phyloP scores from a whole-genome alignment of 2,113 vertebrate species.

The Seriola quinqueradiata region DNA sequence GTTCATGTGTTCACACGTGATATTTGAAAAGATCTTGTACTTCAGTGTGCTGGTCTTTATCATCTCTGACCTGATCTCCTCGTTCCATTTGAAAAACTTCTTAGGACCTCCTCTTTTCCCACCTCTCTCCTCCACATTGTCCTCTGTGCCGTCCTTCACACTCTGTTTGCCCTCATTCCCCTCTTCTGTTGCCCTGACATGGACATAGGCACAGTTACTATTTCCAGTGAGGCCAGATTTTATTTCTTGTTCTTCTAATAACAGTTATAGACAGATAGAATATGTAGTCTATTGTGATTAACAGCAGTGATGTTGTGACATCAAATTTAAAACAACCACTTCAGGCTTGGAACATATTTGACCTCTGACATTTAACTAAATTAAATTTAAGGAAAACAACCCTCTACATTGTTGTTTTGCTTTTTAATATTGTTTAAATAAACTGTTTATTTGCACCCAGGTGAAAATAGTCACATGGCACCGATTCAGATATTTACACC shows the following conservation, averaged over 20 bases:
- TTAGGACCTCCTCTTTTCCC: conserved; percentile 88
- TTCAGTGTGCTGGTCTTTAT: background rate
- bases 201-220: background rate
- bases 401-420: background rate
- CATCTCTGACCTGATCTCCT: conserved; percentile 89
- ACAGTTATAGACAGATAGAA: too few relatives aligned
- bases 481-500: too few relatives aligned
- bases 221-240: background rate
- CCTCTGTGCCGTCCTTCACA: conserved; percentile 85
- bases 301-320: background rate
- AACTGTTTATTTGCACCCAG: background rate
- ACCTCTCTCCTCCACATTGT: conserved; percentile 87
- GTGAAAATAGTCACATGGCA: too few relatives aligned
- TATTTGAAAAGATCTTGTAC: background rate
- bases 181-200: conserved; percentile 88
- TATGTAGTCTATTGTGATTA: too few relatives aligned
- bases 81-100: conserved; percentile 95
- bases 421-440: background rate
- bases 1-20: background rate
- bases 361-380: background rate
- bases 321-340: background rate
- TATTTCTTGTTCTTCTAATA: too few relatives aligned
- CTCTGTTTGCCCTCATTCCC: conserved; percentile 88
- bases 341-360: background rate
- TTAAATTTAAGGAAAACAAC: background rate